These are phyloP conservation scores for Coracias cyanogaster DNA, from an alignment of 2,797 vertebrate species.

Conservation along the genomic window DNA sequence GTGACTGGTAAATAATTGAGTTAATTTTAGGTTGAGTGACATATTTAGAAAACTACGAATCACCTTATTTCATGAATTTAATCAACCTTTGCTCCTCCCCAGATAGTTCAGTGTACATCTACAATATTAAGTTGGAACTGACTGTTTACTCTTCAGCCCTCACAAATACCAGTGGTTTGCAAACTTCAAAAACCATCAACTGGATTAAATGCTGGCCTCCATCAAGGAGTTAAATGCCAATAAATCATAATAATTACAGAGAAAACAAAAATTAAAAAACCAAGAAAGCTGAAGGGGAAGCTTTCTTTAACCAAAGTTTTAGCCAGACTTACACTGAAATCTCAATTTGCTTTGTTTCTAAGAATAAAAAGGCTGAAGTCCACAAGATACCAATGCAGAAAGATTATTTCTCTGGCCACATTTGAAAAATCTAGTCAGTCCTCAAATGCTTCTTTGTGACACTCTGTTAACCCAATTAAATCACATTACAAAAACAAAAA, in stretches of 20 bases:
- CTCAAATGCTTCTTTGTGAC: not conserved
- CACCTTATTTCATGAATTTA: slow-evolving; percentile 70
- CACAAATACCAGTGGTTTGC: not conserved
- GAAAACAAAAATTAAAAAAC: not conserved
- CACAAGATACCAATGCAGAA: not conserved
- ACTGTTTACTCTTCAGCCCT: slow-evolving; percentile 1
- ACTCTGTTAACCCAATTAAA: slow-evolving; percentile 12
- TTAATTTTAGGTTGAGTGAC: slow-evolving; percentile 76
- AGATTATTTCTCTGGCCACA: not conserved
- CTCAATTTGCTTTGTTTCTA: not conserved
- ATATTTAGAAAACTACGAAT: slow-evolving; percentile 74
- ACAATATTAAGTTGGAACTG: slow-evolving; percentile 64
- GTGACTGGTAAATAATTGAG: slow-evolving; percentile 75
- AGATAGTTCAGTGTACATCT: slow-evolving; percentile 22
- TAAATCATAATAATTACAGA: not conserved
- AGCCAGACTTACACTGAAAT: not conserved
- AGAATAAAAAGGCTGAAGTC: not conserved
- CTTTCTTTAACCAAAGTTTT: not conserved
- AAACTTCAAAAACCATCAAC: not conserved
- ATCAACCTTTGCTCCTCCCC: slow-evolving; percentile 66
- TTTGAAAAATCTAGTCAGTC: not conserved
- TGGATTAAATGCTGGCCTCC: not conserved
- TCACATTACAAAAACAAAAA: not conserved
- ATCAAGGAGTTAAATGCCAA: not conserved
- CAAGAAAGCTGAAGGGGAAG: not conserved